phyloP scores from a whole-genome alignment of 2,113 vertebrate genomes.

The Ursus arctos region DNA sequence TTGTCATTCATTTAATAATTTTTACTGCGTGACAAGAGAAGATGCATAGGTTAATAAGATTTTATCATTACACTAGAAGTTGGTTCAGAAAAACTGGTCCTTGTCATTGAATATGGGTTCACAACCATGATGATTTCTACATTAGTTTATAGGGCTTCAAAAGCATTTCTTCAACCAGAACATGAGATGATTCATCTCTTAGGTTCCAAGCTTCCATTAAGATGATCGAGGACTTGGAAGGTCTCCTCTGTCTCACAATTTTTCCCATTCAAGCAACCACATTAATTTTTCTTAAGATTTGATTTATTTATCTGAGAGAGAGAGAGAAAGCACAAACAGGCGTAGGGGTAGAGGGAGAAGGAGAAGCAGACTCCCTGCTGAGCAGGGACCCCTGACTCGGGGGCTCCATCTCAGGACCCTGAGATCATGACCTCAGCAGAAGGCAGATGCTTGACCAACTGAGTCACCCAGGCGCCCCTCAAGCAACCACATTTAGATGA shows the following conservation, averaged over 20 bases:
- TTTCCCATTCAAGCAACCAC: background rate
- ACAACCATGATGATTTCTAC: background rate
- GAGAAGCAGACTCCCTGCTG: background rate
- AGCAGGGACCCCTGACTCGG: background rate
- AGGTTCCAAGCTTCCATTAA: background rate
- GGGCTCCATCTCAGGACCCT: background rate
- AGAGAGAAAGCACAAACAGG: background rate
- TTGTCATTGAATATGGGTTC: background rate
- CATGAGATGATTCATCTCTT: background rate
- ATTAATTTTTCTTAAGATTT: background rate
- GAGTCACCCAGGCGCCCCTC: background rate
- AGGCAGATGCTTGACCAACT: background rate
- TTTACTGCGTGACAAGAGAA: background rate
- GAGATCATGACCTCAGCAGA: background rate
- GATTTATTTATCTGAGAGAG: background rate
- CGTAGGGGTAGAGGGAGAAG: background rate
- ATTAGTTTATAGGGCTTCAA: background rate
- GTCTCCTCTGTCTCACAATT: background rate
- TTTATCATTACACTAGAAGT: background rate
- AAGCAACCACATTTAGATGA: slow-evolving; percentile 13
- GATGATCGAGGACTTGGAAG: background rate
- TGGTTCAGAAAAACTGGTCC: background rate
- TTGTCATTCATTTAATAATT: background rate
- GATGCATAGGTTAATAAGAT: background rate
- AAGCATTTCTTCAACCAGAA: background rate